phyloP scores from a whole-genome alignment of 2,797 vertebrate species.

The Heliangelus exortis region DNA sequence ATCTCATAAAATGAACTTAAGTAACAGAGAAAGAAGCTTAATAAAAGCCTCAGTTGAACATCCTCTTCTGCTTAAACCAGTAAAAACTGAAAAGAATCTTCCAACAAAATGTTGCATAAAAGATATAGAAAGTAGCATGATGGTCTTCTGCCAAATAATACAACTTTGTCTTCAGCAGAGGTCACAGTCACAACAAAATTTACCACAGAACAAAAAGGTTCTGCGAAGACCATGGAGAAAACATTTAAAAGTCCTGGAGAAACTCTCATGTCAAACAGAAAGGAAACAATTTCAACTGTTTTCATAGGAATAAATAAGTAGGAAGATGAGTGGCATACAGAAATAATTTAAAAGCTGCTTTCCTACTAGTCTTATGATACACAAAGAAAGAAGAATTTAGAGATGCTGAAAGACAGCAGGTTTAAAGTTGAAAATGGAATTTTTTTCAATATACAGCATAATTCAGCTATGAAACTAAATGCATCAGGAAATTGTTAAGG shows the following conservation, averaged over 20 bases:
- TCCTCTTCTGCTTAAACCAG: neutral
- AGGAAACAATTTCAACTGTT: neutral
- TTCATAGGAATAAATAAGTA: neutral
- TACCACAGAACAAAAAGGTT: neutral
- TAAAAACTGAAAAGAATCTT: neutral
- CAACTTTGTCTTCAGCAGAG: neutral
- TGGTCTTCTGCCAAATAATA: neutral
- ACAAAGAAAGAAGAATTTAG: neutral
- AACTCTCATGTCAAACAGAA: neutral
- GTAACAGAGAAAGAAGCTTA: neutral
- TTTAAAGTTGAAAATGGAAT: neutral
- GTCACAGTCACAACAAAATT: neutral
- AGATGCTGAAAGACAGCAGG: neutral
- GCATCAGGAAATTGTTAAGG: neutral
- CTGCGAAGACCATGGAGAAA: neutral
- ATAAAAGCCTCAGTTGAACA: neutral
- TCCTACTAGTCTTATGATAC: neutral
- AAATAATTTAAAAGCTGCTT: neutral
- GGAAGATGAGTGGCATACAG: neutral
- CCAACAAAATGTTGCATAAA: neutral
- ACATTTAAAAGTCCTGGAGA: neutral
- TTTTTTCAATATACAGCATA: neutral
- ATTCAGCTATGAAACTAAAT: neutral
- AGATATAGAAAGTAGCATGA: neutral
- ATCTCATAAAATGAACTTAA: neutral